Base-by-base conservation (phyloP, 37 sponge, comb jelly and placozoan species). In the Halichondria panicea region DNA sequence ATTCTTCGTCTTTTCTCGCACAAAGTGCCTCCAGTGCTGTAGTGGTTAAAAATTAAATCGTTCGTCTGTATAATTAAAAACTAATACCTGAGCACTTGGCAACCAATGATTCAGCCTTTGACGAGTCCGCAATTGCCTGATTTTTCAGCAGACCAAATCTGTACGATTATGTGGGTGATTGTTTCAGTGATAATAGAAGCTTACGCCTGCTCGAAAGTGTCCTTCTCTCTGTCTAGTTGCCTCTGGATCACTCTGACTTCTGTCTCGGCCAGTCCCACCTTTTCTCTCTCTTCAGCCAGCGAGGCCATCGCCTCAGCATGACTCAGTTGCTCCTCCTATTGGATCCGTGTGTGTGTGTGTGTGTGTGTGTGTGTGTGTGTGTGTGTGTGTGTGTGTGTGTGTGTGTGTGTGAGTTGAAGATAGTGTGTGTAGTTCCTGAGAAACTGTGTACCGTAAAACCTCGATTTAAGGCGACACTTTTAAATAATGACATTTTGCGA, bases 161-260 rank as follows among this genome's bases (percentile, higher is more conserved):
- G 38, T 64, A 35, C 27, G 3, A 64, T 2, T 2, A 48, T 24
- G 43, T 32, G 19, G 15, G 18, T 55, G 21, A 18, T 52, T 7
- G 32, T 54, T 55, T 55, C 53, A 50, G 53, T 18, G 22, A 46
- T 46, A 30, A 42, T 33, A 22, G 19, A 2, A 19, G 53, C 84
- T 84, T 39, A 92, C 93, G 93, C 93, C 6, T 84, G 76, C 42
- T 92, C 85, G 68, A 92, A 92, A 34, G 93, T 88, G 24, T 70
- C 43, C 78, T 92, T 83, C 46, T 92, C 93, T 57, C 76, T 69
- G 30, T 79, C 55, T 24, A 92, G 85, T 39, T 92, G 93, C 35
- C 78, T 83, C 21, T 22, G 58, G 18, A 88, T 25, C 0, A 84
- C 54, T 28, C 68, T 35, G 28, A 68, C 62, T 35, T 92, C 89